Evolutionary conservation across 64 coral and sea anemone genomes (phyloP).

Genomic region (Pocillopora damicornis): DNA sequence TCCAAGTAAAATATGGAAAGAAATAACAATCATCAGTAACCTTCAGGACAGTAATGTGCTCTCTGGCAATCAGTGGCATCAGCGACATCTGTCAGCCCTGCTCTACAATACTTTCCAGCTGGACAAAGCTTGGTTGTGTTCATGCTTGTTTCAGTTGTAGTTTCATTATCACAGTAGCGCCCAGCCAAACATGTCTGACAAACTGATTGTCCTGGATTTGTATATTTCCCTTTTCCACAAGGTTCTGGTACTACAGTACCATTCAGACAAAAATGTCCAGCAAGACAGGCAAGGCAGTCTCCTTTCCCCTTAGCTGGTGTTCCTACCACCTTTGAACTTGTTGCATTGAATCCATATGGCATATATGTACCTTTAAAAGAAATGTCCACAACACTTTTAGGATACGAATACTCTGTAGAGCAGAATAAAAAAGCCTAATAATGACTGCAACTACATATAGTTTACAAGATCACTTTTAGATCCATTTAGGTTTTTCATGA

Average conservation of each 20-base stretch:
- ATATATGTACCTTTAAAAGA: conserved; percentile 86
- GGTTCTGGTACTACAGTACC: conserved; percentile 73
- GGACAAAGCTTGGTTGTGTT: conserved; percentile 88
- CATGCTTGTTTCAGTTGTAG: conserved; percentile 75
- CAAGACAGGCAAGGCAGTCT: conserved; percentile 65
- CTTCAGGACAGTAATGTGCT: conserved; percentile 95
- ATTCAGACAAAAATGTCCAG: conserved; percentile 89
- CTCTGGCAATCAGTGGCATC: conserved; percentile 68
- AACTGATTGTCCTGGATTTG: conserved; percentile 89
- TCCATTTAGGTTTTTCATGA: no score
- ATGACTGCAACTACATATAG: no score
- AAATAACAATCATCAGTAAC: neutral
- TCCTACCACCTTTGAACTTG: conserved; percentile 44
- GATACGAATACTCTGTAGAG: neutral
- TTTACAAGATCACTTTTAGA: no score
- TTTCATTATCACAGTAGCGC: conserved; percentile 75
- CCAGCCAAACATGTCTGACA: conserved; percentile 81
- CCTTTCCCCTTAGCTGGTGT: conserved; percentile 70
- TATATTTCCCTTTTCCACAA: conserved; percentile 89
- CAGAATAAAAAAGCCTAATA: no score
- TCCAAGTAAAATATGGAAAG: neutral
- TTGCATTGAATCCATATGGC: conserved; percentile 73
- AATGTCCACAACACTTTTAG: conserved; percentile 6
- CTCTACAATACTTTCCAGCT: conserved; percentile 80
- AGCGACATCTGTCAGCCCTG: conserved; percentile 70